Percentiles rank a stretch among this genome's conserved stretches.
phyloP scores from a whole-genome alignment of 2,797 vertebrate species.

The Luscinia luscinia region DNA sequence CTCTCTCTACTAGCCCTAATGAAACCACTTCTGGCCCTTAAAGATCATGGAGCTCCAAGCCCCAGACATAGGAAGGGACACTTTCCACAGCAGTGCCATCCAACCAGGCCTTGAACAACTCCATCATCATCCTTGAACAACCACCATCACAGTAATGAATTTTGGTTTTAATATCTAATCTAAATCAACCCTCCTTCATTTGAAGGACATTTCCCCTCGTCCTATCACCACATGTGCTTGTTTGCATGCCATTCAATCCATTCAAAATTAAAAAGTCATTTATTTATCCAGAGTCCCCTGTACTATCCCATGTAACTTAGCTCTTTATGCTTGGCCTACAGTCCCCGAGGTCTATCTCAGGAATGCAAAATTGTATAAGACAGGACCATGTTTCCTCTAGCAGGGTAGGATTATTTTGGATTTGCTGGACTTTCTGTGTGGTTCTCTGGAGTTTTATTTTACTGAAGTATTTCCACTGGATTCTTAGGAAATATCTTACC shows the following conservation, averaged over 20 bases:
- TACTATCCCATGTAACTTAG: not conserved
- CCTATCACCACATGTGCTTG: not conserved
- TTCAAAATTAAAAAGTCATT: not conserved
- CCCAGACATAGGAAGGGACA: not conserved
- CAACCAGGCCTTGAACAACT: not conserved
- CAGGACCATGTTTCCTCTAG: not conserved
- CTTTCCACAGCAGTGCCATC: not conserved
- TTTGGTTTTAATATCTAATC: not conserved
- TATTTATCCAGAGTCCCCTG: not conserved
- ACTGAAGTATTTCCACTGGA: not conserved
- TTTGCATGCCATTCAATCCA: not conserved
- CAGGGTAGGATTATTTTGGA: not conserved
- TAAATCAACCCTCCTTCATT: not conserved
- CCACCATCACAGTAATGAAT: not conserved
- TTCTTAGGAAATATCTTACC: not conserved
- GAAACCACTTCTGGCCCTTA: not conserved
- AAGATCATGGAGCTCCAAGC: fast-evolving
- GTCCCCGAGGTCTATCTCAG: not conserved
- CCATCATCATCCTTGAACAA: too few species aligned
- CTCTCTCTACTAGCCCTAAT: not conserved
- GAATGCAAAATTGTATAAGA: not conserved
- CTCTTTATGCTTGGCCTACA: not conserved
- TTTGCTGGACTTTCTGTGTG: not conserved
- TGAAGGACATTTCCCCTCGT: not conserved
- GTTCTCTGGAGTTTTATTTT: not conserved